Percentiles rank a stretch among this genome's conserved stretches.
These are phyloP conservation scores for Sciurus carolinensis DNA, from an alignment of 2,797 vertebrate species.

Conservation along the genomic window DNA sequence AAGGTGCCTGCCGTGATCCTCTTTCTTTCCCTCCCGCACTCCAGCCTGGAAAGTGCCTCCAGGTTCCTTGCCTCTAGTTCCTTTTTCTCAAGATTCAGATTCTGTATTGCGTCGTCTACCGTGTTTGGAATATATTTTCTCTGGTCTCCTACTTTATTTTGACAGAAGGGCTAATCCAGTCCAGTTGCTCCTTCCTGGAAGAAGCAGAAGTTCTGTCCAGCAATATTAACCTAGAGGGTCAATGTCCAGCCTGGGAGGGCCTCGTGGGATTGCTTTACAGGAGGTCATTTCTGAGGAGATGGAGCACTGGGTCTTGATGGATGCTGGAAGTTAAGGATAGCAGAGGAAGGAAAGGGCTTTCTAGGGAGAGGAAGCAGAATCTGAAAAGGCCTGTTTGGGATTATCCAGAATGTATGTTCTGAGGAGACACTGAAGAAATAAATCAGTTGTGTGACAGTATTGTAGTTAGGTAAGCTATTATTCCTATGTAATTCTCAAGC, in stretches of 20 bases:
- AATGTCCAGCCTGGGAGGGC: neutral
- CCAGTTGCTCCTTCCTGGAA: neutral
- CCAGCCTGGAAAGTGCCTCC: neutral
- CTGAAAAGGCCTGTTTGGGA: neutral
- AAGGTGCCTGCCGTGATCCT: neutral
- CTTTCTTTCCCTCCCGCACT: too few relatives aligned
- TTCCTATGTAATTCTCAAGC: neutral
- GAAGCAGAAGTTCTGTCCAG: neutral
- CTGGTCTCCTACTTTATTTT: neutral
- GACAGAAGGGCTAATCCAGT: neutral
- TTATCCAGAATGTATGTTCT: neutral
- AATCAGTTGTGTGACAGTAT: neutral
- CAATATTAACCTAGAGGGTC: rapidly evolving
- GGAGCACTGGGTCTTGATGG: neutral
- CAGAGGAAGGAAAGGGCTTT: neutral
- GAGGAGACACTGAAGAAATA: neutral
- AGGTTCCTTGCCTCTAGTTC: neutral
- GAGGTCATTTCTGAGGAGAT: neutral
- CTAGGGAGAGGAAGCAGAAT: neutral
- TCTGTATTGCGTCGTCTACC: neutral
- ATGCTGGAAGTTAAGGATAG: neutral
- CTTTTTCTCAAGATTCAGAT: neutral
- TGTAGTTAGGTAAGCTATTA: neutral
- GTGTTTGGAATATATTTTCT: neutral
- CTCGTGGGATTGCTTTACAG: rapidly evolving